These are phyloP conservation scores for Enteromius mattozi DNA, from an alignment of 2,797 vertebrate genomes.

Conservation along the genomic window DNA sequence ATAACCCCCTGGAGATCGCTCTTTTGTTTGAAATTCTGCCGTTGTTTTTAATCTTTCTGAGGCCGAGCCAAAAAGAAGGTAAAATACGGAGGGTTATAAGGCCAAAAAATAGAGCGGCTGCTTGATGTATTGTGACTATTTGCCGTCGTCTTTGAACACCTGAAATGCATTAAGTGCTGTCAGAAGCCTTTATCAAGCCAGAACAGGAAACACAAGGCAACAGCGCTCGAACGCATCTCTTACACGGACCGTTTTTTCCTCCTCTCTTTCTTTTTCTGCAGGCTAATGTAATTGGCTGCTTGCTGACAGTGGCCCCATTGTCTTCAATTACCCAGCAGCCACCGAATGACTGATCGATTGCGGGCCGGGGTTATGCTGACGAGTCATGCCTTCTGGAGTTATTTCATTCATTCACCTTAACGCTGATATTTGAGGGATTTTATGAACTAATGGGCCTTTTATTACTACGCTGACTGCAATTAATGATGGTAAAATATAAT, in stretches of 20 bases:
- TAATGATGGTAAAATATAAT: constrained; percentile 17
- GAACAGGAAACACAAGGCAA: constrained; percentile 38
- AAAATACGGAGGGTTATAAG: not conserved
- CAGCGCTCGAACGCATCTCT: not conserved
- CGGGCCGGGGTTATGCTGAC: constrained; percentile 33
- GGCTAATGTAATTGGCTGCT: constrained; percentile 40
- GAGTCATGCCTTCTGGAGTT: constrained; percentile 27
- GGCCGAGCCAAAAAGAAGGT: constrained; percentile 50
- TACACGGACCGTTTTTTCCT: constrained; percentile 18
- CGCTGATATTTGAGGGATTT: constrained; percentile 34
- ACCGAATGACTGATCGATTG: constrained; percentile 48
- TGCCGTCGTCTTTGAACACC: constrained; percentile 46
- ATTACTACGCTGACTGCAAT: not conserved
- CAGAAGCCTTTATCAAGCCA: constrained; percentile 50
- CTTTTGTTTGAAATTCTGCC: constrained; percentile 72
- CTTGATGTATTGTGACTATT: constrained; percentile 43
- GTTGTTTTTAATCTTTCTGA: constrained; percentile 60
- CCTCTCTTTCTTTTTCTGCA: constrained; percentile 29
- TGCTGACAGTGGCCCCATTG: constrained; percentile 42
- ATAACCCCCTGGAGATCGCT: constrained; percentile 64
- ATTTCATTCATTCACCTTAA: constrained; percentile 28
- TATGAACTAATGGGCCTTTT: constrained; percentile 38
- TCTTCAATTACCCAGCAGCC: constrained; percentile 46
- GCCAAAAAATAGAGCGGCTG: not conserved
- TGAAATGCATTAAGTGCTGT: constrained; percentile 48